Percentiles rank a stretch among this genome's conserved stretches.
Conservation (phyloP, 2,797 vertebrate genomes). For the Syngnathus acus region DNA sequence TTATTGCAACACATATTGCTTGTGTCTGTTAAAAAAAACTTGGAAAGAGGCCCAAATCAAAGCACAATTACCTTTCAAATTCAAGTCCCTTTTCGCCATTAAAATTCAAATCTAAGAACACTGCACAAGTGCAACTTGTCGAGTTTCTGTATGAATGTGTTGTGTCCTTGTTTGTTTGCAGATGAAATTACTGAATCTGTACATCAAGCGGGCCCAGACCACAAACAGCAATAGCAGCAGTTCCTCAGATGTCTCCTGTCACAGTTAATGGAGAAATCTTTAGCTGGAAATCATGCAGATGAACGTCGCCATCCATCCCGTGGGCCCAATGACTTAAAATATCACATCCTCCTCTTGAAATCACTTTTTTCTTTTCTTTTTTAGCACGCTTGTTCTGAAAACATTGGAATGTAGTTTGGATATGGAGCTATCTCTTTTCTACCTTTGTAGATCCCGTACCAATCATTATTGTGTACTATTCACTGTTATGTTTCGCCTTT, state of each 20-base stretch:
- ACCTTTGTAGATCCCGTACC: not conserved
- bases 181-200: conserved; percentile 98
- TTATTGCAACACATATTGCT: too few species aligned
- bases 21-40: too few species aligned
- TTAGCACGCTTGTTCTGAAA: not conserved
- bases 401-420: not conserved
- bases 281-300: not conserved
- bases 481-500: not conserved
- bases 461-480: not conserved
- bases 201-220: conserved; percentile 95
- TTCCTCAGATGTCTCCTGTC: conserved; percentile 93
- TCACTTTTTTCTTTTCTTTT: not conserved
- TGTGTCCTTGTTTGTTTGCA: conserved; percentile 50
- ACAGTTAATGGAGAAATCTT: conserved; percentile 81
- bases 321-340: not conserved
- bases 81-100: too few species aligned
- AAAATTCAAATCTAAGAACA: not conserved
- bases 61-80: too few species aligned
- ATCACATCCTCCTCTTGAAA: not conserved
- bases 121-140: not conserved
- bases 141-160: not conserved
- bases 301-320: not conserved
- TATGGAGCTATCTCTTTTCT: not conserved
- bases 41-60: too few species aligned
- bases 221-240: conserved; percentile 99